Evolutionary conservation across 1,140 invertebrate genomes (phyloP), one percentile per base, ranked within the genome.

Genomic region (Brachionus sp.): DNA sequence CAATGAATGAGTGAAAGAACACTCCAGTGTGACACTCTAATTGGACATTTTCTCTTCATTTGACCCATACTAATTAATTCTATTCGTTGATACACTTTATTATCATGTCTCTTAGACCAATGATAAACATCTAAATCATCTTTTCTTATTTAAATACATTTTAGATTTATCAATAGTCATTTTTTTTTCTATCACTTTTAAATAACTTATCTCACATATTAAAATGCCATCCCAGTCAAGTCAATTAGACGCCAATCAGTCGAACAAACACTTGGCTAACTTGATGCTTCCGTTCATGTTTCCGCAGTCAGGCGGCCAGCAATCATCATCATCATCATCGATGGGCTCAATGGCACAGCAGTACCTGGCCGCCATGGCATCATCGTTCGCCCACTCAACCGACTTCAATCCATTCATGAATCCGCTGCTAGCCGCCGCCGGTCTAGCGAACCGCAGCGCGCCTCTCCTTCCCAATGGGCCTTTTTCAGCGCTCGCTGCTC

Each of bases 181-280:
- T 53, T 19, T 0, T 6, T 5, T 53, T 53, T 16, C 50, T 7
- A 9, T 57, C 50, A 23, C n/a, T 19, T 9, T 53, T 25, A 42
- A 1, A 29, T 29, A 29, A 29, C 29, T 29, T 29, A 29, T 29
- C 29, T 2, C 1, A 29, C 29, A 29, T 4, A 50, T 29, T 1
- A 75, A 46, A 46, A 75, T 75, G 70, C 70, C 70, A 46, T 75
- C 70, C 7, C 39, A 42, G 39, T 46, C 70, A 44, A 75, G 70
- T 50, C 70, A 75, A 50, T 46, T 46, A 50, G 44, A 19, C 16
- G 19, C 70, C 3, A 50, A 5, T 10, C 70, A 75, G 44, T 10
- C 39, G 6, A 37, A 37, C 16, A 39, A 33, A 29, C 29, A 29
- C 37, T 16, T 70, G 37, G 16, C 37, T 6, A 70, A 70, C 35